Evolutionary conservation across 2,888 invertebrate genomes (phyloP).

Genomic region (Heliconius sara): DNA sequence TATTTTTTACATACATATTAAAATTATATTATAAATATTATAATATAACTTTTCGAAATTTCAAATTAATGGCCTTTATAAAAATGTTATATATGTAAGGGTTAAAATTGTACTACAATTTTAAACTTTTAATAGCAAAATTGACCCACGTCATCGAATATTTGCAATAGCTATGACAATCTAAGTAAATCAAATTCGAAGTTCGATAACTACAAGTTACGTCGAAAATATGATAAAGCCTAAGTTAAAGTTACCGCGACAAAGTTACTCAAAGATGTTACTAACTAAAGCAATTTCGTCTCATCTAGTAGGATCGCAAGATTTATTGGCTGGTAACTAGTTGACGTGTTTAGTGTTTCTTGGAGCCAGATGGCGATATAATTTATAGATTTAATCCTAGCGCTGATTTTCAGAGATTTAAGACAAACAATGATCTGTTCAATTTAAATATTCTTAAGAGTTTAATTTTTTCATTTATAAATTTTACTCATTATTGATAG

Average conservation of each 20-base stretch:
- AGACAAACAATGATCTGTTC: neutral
- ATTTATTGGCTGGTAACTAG: slow-evolving; percentile 59
- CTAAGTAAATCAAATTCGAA: slow-evolving; percentile 1
- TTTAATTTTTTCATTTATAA: neutral
- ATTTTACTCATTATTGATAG: neutral
- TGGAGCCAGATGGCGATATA: slow-evolving; percentile 32
- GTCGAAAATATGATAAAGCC: slow-evolving; percentile 35
- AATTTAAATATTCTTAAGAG: neutral
- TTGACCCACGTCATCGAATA: neutral
- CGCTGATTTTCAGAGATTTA: slow-evolving; percentile 1
- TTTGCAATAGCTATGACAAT: neutral
- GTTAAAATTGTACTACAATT: neutral
- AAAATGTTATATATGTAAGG: too few species aligned
- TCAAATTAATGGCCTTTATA: too few species aligned
- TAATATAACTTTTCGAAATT: too few species aligned
- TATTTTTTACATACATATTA: too few species aligned
- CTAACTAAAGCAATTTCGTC: slow-evolving; percentile 72
- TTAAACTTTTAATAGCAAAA: neutral
- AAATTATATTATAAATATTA: too few species aligned
- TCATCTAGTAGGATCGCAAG: slow-evolving; percentile 52
- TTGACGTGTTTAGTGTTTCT: slow-evolving; percentile 48
- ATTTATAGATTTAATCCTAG: slow-evolving; percentile 21
- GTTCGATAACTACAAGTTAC: slow-evolving; percentile 25
- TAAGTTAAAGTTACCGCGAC: slow-evolving; percentile 56
- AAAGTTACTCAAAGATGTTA: slow-evolving; percentile 59